Base-by-base conservation (phyloP, 2,113 vertebrate genomes). In the Ophiodon elongatus region DNA sequence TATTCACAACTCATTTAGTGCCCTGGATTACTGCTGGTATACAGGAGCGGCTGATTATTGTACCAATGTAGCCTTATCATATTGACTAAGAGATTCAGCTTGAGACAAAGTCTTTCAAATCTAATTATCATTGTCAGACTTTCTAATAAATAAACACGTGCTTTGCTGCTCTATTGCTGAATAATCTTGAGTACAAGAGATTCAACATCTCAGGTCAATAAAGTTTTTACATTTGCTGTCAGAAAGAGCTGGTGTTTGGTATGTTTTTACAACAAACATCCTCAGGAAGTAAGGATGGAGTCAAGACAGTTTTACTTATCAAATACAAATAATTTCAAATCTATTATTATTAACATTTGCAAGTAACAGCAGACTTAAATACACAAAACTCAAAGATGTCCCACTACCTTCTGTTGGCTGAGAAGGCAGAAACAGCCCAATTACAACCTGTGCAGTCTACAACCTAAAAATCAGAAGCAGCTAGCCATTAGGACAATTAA, bases 1-100 rank as follows among this genome's bases (percentile, higher is more conserved):
- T 45, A 89, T 90, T 91, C 87, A 91, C 68, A 69, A 84, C 75
- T 73, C 79, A 82, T 88, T 87, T 84, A 78, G 77, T 62, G 66
- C 43, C 73, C 37, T 39, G 50, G 68, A 75, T 82, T 76, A 73
- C 71, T 35, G 65, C 60, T 54, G 4, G 47, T 27, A 80, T 59
- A 68, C 76, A 85, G 31, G 27, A 81, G n/a, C 8, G 23, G 69
- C 29, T 33, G 56, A 47, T 31, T 63, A 56, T 29, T 76, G 62
- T 25, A 11, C 45, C 72, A 72, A 72, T 72, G 25, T 27, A 71
- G 64, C 47, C 15, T 64, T 19, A 80, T 79, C 63, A 70, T 56
- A 41, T 2, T 5, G 67, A 70, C 37, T 2, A 2, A 2, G 43
- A 35, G 57, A 64, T 57, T 84, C 31, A 66, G 27, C 19, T 67